Evolutionary conservation across 2,797 vertebrate genomes (phyloP).

Genomic region (Cottoperca gobio): DNA sequence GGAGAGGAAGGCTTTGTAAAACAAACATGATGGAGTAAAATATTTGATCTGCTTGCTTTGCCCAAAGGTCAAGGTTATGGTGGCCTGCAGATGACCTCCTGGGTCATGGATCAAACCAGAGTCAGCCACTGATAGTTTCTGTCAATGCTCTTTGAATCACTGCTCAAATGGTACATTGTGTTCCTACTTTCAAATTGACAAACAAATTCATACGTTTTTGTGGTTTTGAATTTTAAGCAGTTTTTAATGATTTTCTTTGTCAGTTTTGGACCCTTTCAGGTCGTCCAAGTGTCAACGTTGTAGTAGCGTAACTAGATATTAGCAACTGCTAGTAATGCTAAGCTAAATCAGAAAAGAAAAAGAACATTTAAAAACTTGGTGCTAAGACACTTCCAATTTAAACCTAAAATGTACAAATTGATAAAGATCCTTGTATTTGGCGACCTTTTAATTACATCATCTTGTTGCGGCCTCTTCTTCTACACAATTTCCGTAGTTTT

Average conservation of each 20-base stretch:
- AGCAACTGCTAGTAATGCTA: neutral
- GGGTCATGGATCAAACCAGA: slow-evolving; percentile 76
- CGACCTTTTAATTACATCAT: too few relatives aligned
- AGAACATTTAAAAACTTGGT: neutral
- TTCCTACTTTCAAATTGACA: slow-evolving; percentile 20
- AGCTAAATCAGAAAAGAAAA: too few relatives aligned
- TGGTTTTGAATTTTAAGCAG: slow-evolving; percentile 3
- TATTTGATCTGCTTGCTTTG: slow-evolving; percentile 76
- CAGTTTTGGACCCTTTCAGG: neutral
- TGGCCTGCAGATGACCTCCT: slow-evolving; percentile 76
- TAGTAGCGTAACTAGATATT: neutral
- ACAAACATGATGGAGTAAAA: slow-evolving; percentile 80
- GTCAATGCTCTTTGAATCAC: slow-evolving; percentile 25
- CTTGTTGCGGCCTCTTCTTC: too few relatives aligned
- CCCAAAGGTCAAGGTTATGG: slow-evolving; percentile 83
- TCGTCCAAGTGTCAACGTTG: neutral
- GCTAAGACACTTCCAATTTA: neutral
- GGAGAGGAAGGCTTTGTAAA: slow-evolving; percentile 80
- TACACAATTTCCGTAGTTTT: too few relatives aligned
- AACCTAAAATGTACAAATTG: neutral
- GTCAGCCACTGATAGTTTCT: slow-evolving; percentile 41
- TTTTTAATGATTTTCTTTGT: slow-evolving; percentile 7
- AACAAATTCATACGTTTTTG: slow-evolving; percentile 10
- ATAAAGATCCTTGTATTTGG: neutral
- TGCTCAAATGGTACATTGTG: slow-evolving; percentile 8